A percentile compares a stretch with the other conserved stretches of the same genome.
Conservation (phyloP, 1,140 invertebrate genomes). For the Latrodectus geometricus region DNA sequence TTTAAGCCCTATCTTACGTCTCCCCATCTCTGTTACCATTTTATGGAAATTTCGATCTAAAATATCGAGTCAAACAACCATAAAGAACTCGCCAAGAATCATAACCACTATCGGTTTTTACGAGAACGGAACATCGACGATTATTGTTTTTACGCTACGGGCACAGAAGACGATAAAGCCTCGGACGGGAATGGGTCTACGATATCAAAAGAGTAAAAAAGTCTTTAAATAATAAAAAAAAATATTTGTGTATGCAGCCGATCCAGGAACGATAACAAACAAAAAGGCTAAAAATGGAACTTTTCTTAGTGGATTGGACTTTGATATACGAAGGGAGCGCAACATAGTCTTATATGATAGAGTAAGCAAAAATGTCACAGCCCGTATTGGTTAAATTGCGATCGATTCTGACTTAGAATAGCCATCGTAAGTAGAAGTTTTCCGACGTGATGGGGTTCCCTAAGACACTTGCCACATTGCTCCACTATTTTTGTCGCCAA, state of each 20-base stretch:
- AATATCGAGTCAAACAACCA: conserved; percentile 53
- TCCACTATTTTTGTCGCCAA: no score
- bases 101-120: conserved; percentile 53
- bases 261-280: conserved; percentile 27
- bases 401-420: conserved; percentile 33
- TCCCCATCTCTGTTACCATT: conserved; percentile 1
- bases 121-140: conserved; percentile 32
- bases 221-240: neutral
- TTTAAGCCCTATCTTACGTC: conserved; percentile 13
- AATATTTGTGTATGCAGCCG: conserved; percentile 42
- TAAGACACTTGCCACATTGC: conserved; percentile 14
- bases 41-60: conserved; percentile 55
- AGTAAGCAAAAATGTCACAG: conserved; percentile 30
- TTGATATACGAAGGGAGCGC: conserved; percentile 28
- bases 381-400: conserved; percentile 51
- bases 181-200: conserved; percentile 7
- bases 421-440: conserved; percentile 20
- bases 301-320: conserved; percentile 53
- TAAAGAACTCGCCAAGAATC: conserved; percentile 53
- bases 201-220: conserved; percentile 1
- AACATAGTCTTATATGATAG: neutral
- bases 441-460: conserved; percentile 32
- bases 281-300: conserved; percentile 14
- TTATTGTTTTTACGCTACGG: conserved; percentile 51
- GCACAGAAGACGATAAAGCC: conserved; percentile 39